Percentiles rank a stretch among this genome's conserved stretches.
These are phyloP conservation scores for Phaedon cochleariae DNA, from an alignment of 2,888 invertebrate genomes.

Conservation along the genomic window DNA sequence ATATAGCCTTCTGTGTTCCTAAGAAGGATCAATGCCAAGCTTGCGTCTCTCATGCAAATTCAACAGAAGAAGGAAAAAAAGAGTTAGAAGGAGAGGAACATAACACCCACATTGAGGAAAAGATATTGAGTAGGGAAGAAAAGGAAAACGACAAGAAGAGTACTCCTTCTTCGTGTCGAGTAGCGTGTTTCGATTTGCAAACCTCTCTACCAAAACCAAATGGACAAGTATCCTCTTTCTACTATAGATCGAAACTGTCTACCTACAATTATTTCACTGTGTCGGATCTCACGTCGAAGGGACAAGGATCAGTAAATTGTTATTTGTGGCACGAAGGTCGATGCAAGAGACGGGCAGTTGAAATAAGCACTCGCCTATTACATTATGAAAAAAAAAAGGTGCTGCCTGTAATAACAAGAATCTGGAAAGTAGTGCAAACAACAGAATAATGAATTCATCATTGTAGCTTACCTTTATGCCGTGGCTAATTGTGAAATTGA, in stretches of 20 bases:
- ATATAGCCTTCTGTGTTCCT: constrained; percentile 27
- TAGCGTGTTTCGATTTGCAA: constrained; percentile 37
- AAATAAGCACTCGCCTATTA: neutral
- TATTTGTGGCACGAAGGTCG: constrained; percentile 25
- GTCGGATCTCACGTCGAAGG: constrained; percentile 19
- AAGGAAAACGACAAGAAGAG: constrained; percentile 16
- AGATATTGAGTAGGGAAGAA: constrained; percentile 18
- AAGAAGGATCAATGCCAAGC: constrained; percentile 30
- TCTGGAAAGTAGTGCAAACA: neutral
- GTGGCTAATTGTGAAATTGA: constrained; percentile 15
- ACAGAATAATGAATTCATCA: constrained; percentile 29
- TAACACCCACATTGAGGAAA: constrained; percentile 19
- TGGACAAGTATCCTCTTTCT: constrained; percentile 31
- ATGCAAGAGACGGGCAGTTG: neutral
- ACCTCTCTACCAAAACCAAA: constrained; percentile 40
- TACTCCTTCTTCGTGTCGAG: constrained; percentile 6
- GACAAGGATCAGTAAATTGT: constrained; percentile 25
- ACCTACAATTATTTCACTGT: constrained; percentile 32
- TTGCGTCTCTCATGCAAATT: constrained; percentile 22
- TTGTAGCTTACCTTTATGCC: constrained; percentile 17
- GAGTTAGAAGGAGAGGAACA: constrained; percentile 10
- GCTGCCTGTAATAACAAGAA: no score
- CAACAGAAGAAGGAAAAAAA: constrained; percentile 15
- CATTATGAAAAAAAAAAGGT: neutral
- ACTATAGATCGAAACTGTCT: constrained; percentile 29